Evolutionary conservation across 2,113 vertebrate species (phyloP).

Genomic region (Tiliqua scincoides): DNA sequence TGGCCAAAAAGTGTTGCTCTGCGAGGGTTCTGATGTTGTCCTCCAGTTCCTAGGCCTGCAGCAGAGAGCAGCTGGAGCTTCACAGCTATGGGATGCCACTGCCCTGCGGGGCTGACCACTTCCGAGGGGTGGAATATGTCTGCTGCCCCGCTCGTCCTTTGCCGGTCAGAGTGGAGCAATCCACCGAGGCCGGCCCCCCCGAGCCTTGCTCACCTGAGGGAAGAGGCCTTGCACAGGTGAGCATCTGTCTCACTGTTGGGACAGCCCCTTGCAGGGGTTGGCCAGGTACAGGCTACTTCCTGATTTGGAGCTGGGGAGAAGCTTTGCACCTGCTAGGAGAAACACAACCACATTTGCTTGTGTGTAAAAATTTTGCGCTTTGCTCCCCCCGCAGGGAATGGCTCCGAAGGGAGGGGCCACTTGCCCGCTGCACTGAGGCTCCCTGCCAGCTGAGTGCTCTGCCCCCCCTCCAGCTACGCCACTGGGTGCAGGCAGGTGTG

Average conservation of each 20-base stretch:
- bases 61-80: constrained; percentile 83
- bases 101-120: constrained; percentile 83
- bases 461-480: too few relatives aligned
- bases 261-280: neutral
- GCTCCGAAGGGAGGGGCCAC: too few relatives aligned
- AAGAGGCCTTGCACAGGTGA: constrained; percentile 46
- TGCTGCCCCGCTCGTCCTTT: constrained; percentile 85
- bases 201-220: constrained; percentile 49
- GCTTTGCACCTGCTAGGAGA: neutral
- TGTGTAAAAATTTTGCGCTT: too few relatives aligned
- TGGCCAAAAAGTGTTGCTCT: neutral
- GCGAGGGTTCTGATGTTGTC: neutral
- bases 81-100: constrained; percentile 92
- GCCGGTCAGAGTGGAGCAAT: constrained; percentile 34
- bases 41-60: constrained; percentile 79
- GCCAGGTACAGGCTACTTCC: neutral
- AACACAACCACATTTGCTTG: neutral
- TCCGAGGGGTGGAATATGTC: constrained; percentile 90
- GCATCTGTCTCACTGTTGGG: neutral
- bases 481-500: too few relatives aligned
- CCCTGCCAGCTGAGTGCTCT: too few relatives aligned
- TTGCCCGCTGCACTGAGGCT: too few relatives aligned
- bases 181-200: constrained; percentile 36
- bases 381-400: too few relatives aligned
- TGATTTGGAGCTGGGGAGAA: neutral